phyloP scores from a whole-genome alignment of 2,113 vertebrate genomes.

The Butorides virescens region DNA sequence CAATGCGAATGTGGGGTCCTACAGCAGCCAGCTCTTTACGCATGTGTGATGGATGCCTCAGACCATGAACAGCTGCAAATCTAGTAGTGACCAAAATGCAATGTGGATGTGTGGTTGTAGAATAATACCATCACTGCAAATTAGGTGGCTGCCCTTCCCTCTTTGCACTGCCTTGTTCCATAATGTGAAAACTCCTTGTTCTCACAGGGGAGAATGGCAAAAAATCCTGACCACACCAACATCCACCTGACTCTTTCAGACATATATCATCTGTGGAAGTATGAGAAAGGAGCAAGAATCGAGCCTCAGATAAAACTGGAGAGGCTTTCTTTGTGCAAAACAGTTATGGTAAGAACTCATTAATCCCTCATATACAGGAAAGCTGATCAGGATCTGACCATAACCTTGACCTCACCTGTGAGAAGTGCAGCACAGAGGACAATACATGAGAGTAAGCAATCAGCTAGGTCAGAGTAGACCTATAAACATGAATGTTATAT shows the following conservation, averaged over 20 bases:
- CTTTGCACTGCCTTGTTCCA: neutral
- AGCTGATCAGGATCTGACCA: neutral
- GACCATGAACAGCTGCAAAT: neutral
- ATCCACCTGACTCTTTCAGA: neutral
- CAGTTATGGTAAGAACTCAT: neutral
- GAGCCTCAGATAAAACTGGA: neutral
- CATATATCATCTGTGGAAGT: neutral
- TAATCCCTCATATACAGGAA: neutral
- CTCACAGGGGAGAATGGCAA: neutral
- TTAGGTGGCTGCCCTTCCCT: neutral
- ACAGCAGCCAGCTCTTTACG: neutral
- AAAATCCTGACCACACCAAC: neutral
- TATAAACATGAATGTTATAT: neutral
- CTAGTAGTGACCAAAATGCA: neutral
- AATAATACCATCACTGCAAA: neutral
- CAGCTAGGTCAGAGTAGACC: neutral
- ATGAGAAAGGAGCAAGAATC: neutral
- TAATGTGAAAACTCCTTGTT: neutral
- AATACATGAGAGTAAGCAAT: neutral
- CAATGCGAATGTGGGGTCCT: neutral
- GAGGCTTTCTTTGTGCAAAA: neutral
- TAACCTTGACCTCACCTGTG: neutral
- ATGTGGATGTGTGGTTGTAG: neutral
- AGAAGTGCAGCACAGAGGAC: neutral
- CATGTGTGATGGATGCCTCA: fast-evolving